Evolutionary conservation across 2,888 invertebrate genomes (phyloP).

Genomic region (Spisula subtruncata): DNA sequence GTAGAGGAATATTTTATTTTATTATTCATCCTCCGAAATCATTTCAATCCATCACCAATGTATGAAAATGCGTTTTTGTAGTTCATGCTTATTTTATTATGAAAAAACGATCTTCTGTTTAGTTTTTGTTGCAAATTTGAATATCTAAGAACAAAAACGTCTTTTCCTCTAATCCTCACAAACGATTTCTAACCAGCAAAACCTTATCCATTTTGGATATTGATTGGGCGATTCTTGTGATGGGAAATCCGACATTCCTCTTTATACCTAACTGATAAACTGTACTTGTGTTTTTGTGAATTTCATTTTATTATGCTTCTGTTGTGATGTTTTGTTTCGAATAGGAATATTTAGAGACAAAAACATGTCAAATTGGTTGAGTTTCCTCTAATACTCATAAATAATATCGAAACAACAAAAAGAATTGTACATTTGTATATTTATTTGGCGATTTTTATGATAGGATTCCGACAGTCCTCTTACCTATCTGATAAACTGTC

Average conservation of each 20-base stretch:
- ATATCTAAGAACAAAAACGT: background rate
- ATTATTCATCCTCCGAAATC: no score
- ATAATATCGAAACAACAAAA: background rate
- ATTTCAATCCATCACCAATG: no score
- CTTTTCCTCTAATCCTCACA: background rate
- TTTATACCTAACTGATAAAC: slow-evolving; percentile 1
- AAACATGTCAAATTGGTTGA: background rate
- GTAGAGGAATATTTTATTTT: no score
- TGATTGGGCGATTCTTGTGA: background rate
- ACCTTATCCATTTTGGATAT: background rate
- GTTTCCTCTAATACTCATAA: background rate
- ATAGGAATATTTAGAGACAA: background rate
- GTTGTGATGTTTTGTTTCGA: background rate
- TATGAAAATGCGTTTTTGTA: no score
- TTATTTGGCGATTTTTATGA: background rate
- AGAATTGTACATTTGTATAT: background rate
- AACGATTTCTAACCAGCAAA: background rate
- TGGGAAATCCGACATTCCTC: background rate
- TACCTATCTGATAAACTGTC: no score
- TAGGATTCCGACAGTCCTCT: no score
- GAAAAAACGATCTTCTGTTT: background rate
- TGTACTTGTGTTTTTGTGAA: background rate
- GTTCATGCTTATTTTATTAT: no score
- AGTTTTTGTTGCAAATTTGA: background rate
- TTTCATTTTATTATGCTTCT: no score